Evolutionary conservation across 2,113 vertebrate species (phyloP).

Genomic region (Caranx ignobilis): DNA sequence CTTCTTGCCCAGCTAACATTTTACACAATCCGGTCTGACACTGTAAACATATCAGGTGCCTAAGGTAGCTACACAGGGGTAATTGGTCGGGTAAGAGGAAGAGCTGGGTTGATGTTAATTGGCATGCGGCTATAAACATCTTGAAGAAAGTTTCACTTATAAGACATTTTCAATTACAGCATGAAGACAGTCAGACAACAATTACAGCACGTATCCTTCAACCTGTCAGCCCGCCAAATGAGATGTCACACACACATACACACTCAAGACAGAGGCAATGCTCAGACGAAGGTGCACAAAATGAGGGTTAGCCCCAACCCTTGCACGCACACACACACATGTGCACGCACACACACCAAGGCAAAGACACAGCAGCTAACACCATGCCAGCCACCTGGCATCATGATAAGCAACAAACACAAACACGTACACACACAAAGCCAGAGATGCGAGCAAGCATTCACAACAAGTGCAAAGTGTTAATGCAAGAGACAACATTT

Average conservation of each 20-base stretch:
- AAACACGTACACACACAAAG: background rate
- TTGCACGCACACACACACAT: background rate
- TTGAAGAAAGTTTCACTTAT: constrained; percentile 50
- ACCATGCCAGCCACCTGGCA: constrained; percentile 3
- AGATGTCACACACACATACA: constrained; percentile 49
- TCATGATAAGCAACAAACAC: constrained; percentile 22
- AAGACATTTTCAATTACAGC: constrained; percentile 79
- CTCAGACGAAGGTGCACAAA: constrained; percentile 18
- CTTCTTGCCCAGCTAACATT: background rate
- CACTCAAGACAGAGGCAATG: background rate
- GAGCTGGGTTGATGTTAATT: constrained; percentile 61
- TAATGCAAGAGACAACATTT: constrained; percentile 46
- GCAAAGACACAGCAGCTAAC: constrained; percentile 2
- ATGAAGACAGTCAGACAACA: constrained; percentile 68
- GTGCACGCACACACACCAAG: constrained; percentile 2
- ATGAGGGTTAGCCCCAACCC: constrained; percentile 24
- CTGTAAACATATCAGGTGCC: background rate
- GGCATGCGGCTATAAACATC: constrained; percentile 52
- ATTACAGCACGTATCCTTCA: constrained; percentile 76
- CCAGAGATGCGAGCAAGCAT: constrained; percentile 29
- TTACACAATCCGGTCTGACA: background rate
- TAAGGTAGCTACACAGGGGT: constrained; percentile 15
- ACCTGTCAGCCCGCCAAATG: constrained; percentile 72
- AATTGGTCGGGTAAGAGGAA: constrained; percentile 49
- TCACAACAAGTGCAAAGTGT: constrained; percentile 25